Conservation (phyloP, 1,140 invertebrate genomes). For the Scaptomyza pallida region DNA sequence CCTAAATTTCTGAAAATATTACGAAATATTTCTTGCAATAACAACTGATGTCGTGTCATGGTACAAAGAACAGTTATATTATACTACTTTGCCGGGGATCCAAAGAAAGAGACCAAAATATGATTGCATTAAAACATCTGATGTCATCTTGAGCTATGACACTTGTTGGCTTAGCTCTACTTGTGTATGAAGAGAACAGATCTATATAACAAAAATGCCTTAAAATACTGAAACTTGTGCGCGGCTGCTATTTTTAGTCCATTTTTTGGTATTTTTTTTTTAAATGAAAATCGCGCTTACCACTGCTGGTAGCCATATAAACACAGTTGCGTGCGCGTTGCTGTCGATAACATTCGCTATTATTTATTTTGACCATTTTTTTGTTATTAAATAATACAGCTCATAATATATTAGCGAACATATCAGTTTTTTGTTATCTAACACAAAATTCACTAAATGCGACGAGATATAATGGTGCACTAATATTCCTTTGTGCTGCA, state of each 20-base stretch:
- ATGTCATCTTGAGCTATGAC: neutral
- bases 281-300: neutral
- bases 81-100: neutral
- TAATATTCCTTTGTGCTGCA: neutral
- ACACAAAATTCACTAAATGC: neutral
- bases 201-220: neutral
- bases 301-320: neutral
- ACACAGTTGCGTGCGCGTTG: slow-evolving; percentile 25
- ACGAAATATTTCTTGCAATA: neutral
- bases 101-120: slow-evolving; percentile 14
- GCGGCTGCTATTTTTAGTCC: slow-evolving; percentile 8
- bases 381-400: slow-evolving; percentile 13
- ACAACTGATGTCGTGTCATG: slow-evolving; percentile 11
- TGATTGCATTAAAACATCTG: neutral
- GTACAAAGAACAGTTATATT: slow-evolving; percentile 25
- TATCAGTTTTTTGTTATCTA: neutral
- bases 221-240: slow-evolving; percentile 10
- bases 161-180: neutral
- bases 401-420: slow-evolving; percentile 6
- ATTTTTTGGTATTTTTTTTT: neutral
- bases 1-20: neutral
- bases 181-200: slow-evolving; percentile 13
- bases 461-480: neutral
- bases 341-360: slow-evolving; percentile 32
- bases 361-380: slow-evolving; percentile 23